Base-by-base conservation (phyloP, 2,888 invertebrate genomes). In the Trachelus troglodyta region DNA sequence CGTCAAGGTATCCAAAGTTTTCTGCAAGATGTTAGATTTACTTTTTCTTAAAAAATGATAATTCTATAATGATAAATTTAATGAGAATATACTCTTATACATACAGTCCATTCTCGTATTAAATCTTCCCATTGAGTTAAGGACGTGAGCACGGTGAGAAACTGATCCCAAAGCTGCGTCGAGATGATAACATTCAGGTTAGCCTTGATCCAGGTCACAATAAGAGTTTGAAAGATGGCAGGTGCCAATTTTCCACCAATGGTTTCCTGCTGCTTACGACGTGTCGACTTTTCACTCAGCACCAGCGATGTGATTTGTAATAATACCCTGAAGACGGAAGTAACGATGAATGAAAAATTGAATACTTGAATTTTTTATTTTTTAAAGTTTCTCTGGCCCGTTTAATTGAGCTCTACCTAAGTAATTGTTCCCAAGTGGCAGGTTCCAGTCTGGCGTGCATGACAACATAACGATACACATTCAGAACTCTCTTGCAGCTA, bases 141-240 rank as follows among this genome's bases (percentile, higher is more conserved):
- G 1, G 97, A 95, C 0, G 96, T 96, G 31, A 99, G 93, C 12
- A 98, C 96, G 80, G 95, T 94, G 88, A 98, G 94, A 90, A 99
- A 98, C 90, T 97, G 96, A 92, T 98, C 98, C 99, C 99, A 99
- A 73, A 99, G 92, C 87, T 97, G 96, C 11, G 95, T 94, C 78
- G 96, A 96, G 80, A 99, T 97, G 4, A 96, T 95, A 11, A 98
- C 98, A 91, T 98, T 98, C 85, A 99, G 94, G 92, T 98, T 98
- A 0, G 98, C 99, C 88, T 98, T 97, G 85, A 99, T 98, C 98
- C 99, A 99, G 4, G 98, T 98, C 82, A 99, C 98, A 84, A 99
- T 98, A 75, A 99, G 92, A 0, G 99, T 99, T 94, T 99, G 96
- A 87, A 97, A 96, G 84, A 97, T 94, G 0, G 97, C 97, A 34